These are phyloP conservation scores for Agelastica alni DNA, from an alignment of 2,888 invertebrate species.

Conservation along the genomic window DNA sequence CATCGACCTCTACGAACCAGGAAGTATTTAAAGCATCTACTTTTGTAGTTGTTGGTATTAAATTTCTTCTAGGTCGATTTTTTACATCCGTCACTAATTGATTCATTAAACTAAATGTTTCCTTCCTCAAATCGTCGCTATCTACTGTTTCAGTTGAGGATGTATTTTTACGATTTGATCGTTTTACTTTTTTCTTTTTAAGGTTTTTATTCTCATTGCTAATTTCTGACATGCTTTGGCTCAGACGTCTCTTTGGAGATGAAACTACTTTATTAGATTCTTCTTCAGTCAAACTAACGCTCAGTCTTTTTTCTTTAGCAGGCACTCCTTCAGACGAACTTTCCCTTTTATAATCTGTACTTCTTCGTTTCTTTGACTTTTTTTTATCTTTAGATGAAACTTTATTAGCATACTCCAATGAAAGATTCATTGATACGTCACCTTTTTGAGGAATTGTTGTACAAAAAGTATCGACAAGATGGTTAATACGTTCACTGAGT, in stretches of 20 bases:
- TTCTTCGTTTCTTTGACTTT: background rate
- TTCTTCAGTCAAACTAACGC: slow-evolving; percentile 9
- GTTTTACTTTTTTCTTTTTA: slow-evolving; percentile 9
- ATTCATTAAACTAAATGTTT: slow-evolving; percentile 34
- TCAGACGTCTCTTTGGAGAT: background rate
- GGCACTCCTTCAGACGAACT: slow-evolving; percentile 3
- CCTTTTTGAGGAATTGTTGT: slow-evolving; percentile 19
- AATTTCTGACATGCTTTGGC: background rate
- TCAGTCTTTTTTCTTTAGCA: slow-evolving; percentile 9
- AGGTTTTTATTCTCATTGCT: slow-evolving; percentile 7
- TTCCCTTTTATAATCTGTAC: slow-evolving; percentile 3
- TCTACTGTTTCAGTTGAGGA: background rate
- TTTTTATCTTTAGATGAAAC: background rate
- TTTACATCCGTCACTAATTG: slow-evolving; percentile 38
- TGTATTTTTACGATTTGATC: background rate
- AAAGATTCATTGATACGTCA: slow-evolving; percentile 44
- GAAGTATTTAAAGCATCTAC: slow-evolving; percentile 14
- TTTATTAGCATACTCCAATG: slow-evolving; percentile 38
- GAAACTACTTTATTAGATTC: background rate
- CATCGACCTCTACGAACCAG: slow-evolving; percentile 27
- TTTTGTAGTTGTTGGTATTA: slow-evolving; percentile 30
- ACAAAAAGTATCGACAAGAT: slow-evolving; percentile 47
- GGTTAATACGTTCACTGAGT: slow-evolving; percentile 43
- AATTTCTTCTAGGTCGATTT: slow-evolving; percentile 36
- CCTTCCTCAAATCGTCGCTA: slow-evolving; percentile 14